phyloP scores from a whole-genome alignment of 35 echinoderm and acorn worm species.

The Heliocidaris tuberculata region DNA sequence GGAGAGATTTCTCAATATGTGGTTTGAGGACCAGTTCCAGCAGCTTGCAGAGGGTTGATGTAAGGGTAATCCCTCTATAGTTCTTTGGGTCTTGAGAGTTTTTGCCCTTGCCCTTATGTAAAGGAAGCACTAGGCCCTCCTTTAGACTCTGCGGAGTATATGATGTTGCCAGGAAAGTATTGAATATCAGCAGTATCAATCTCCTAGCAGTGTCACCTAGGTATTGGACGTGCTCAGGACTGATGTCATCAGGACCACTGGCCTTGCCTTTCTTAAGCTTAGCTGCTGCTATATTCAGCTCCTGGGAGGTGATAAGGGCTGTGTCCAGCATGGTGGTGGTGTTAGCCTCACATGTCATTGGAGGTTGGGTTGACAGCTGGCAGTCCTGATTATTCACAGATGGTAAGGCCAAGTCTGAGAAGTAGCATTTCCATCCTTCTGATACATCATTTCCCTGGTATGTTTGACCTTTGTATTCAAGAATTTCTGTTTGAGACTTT shows the following conservation, averaged over 20 bases:
- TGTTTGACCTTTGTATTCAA: not conserved
- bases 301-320: not conserved
- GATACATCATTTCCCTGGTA: not conserved
- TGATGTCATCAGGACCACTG: not conserved
- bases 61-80: too few species aligned
- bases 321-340: not conserved
- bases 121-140: too few species aligned
- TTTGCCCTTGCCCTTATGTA: too few species aligned
- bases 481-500: not conserved
- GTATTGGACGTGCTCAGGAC: not conserved
- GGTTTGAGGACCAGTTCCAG: too few species aligned
- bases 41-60: too few species aligned
- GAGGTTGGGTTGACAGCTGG: not conserved
- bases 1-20: too few species aligned
- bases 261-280: not conserved
- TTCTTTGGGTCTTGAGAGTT: too few species aligned
- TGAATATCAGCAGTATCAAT: not conserved
- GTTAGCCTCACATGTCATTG: not conserved
- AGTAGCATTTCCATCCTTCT: not conserved
- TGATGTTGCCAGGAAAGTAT: not conserved
- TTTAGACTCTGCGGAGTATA: not conserved
- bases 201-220: not conserved
- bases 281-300: not conserved
- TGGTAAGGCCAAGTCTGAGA: not conserved
- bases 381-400: not conserved